These are phyloP conservation scores for Rhyzopertha dominica DNA, from an alignment of 1,140 invertebrate species.

Conservation along the genomic window DNA sequence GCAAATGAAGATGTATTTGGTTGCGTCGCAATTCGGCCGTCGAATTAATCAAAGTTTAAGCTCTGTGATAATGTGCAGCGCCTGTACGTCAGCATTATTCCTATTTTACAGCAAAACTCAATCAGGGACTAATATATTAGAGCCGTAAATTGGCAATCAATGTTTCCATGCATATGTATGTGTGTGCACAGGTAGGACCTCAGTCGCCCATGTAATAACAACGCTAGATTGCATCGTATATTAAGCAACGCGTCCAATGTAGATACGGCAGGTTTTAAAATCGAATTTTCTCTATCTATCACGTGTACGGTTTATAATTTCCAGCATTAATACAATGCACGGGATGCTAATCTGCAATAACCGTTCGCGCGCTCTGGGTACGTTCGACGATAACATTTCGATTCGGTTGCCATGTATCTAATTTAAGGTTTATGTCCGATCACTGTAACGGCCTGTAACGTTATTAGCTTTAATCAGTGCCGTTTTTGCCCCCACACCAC, in stretches of 20 bases:
- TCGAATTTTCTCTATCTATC: conserved; percentile 48
- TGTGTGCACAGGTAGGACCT: conserved; percentile 30
- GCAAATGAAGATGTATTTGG: too few relatives aligned
- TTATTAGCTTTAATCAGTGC: conserved; percentile 24
- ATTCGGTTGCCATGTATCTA: conserved; percentile 22
- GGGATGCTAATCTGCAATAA: conserved; percentile 47
- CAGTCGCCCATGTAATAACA: conserved; percentile 40
- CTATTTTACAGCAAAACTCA: conserved; percentile 49
- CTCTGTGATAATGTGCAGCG: conserved; percentile 45
- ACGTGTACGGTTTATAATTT: conserved; percentile 44
- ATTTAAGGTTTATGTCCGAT: conserved; percentile 22
- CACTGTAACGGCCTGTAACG: conserved; percentile 19
- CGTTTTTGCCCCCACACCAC: too few relatives aligned
- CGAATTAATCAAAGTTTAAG: conserved; percentile 48
- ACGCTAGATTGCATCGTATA: conserved; percentile 46
- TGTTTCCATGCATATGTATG: conserved; percentile 49
- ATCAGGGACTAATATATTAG: conserved; percentile 48
- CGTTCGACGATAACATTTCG: conserved; percentile 31
- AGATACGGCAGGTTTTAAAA: conserved; percentile 47
- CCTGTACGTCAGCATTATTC: conserved; percentile 47
- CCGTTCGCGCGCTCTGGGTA: conserved; percentile 42
- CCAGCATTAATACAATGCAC: conserved; percentile 46
- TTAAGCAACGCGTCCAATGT: conserved; percentile 46
- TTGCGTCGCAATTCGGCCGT: conserved; percentile 37
- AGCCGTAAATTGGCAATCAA: conserved; percentile 49